These are phyloP conservation scores for Pycnomerus fuliginosus DNA, from an alignment of 2,888 invertebrate genomes.

Conservation along the genomic window DNA sequence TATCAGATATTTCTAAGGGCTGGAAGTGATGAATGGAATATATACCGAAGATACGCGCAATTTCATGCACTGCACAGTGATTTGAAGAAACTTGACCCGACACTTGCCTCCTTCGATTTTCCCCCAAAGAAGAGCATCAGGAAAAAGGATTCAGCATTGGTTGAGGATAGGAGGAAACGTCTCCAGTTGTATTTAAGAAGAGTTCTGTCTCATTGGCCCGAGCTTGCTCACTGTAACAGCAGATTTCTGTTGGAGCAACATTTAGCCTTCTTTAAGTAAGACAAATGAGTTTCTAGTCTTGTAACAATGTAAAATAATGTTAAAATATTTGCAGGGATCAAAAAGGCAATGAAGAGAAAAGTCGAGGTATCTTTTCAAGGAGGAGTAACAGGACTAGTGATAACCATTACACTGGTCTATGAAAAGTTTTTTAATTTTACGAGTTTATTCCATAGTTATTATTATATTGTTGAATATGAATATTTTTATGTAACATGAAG, in stretches of 20 bases:
- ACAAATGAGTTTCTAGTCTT: conserved; percentile 3
- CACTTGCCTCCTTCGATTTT: conserved; percentile 81
- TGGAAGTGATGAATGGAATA: conserved; percentile 90
- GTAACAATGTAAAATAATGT: conserved; percentile 4
- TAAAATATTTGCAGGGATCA: conserved; percentile 43
- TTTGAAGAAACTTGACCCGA: conserved; percentile 78
- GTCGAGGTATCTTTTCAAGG: conserved; percentile 39
- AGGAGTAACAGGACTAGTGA: conserved; percentile 38
- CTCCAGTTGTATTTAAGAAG: conserved; percentile 87
- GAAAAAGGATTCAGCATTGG: conserved; percentile 84
- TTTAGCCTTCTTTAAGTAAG: conserved; percentile 85
- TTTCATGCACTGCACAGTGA: conserved; percentile 84
- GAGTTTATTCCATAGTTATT: too few species aligned
- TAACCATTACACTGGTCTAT: conserved; percentile 50
- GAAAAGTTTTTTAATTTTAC: conserved; percentile 26
- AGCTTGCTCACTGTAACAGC: conserved; percentile 72
- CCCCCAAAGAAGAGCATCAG: conserved; percentile 94
- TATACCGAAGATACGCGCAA: conserved; percentile 92
- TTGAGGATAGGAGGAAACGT: conserved; percentile 81
- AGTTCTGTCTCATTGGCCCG: conserved; percentile 76
- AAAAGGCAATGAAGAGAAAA: conserved; percentile 38
- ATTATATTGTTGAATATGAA: too few species aligned
- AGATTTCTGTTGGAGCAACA: conserved; percentile 76
- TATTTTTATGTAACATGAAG: too few species aligned
- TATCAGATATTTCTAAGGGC: conserved; percentile 83